Base-by-base conservation (phyloP, 2,797 vertebrate species). In the Micropoecilia bifurca region DNA sequence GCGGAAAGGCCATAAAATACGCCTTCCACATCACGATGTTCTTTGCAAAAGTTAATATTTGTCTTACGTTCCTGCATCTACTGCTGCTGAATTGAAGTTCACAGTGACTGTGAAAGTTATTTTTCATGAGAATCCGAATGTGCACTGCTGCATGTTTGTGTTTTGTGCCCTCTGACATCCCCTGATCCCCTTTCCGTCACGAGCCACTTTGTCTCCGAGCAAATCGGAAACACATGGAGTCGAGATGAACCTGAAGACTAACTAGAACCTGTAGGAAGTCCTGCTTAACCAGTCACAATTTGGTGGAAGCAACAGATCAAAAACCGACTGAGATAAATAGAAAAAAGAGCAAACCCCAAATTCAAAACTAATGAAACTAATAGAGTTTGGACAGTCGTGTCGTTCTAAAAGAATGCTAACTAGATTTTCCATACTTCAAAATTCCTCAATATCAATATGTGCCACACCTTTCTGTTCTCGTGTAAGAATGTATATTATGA, bases 151-250 rank as follows among this genome's bases (percentile, higher is more conserved):
- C 50, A 78, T 72, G 57, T 80, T 86, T 81, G 9, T 28, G 73
- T 57, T 71, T 75, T 77, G n/a, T 0, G 25, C 13, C 41, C 63
- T 22, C 61, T 4, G 1, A 41, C 43, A 69, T 82, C 53, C 50
- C 57, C 73, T 80, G 77, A 85, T 82, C 85, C 78, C 61, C 61
- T 75, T 71, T 16, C 66, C 82, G 33, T 88, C 80, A 76, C 71
- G 63, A 85, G 83, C 88, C 74, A 6, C 76, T 43, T 36, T 80
- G 79, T 88, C 87, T 81, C 87, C 50, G 36, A 80, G n/a, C 36
- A 83, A 92, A 93, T 92, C 71, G 68, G 16, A 91, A 91, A 79
- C 90, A 93, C 66, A 79, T 90, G 91, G 77, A 46, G 73, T 9
- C 50, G 55, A 74, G 63, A 78, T 57, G 57, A 80, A 81, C 63